Conservation (phyloP, 2,113 vertebrate genomes). For the Ellobius talpinus region DNA sequence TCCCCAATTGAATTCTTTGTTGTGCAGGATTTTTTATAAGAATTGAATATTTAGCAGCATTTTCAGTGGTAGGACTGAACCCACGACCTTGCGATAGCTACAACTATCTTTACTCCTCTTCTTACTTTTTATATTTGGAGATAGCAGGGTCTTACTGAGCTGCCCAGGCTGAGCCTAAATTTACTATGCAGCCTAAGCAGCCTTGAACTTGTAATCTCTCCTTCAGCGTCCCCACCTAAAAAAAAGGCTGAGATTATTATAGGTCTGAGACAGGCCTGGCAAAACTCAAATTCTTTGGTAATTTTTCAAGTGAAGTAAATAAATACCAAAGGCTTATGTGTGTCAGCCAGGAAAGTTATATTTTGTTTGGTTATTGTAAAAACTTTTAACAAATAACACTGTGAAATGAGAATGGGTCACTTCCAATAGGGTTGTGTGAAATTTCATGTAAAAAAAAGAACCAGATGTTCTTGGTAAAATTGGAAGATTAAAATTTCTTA, state of each 20-base stretch:
- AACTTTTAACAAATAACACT: background rate
- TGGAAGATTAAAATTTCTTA: slow-evolving; percentile 8
- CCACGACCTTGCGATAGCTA: too few relatives aligned
- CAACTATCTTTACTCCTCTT: background rate
- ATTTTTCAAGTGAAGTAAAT: background rate
- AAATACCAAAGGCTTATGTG: background rate
- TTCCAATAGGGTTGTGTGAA: background rate
- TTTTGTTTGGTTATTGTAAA: background rate
- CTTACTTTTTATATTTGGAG: background rate
- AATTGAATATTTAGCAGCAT: background rate
- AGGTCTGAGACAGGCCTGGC: background rate
- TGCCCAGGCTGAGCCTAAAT: background rate
- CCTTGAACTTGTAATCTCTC: background rate
- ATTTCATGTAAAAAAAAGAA: slow-evolving; percentile 20
- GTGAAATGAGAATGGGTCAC: background rate
- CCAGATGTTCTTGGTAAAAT: slow-evolving; percentile 14
- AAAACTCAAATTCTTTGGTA: slow-evolving; percentile 31
- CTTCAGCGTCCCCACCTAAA: background rate
- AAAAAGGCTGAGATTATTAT: background rate
- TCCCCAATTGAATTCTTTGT: background rate
- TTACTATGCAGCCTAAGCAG: background rate
- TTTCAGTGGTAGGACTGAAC: background rate
- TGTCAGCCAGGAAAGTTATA: background rate
- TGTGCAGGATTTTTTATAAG: background rate
- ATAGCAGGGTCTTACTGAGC: background rate